Evolutionary conservation across 2,888 invertebrate species (phyloP).

Genomic region (Aphrophora alni): DNA sequence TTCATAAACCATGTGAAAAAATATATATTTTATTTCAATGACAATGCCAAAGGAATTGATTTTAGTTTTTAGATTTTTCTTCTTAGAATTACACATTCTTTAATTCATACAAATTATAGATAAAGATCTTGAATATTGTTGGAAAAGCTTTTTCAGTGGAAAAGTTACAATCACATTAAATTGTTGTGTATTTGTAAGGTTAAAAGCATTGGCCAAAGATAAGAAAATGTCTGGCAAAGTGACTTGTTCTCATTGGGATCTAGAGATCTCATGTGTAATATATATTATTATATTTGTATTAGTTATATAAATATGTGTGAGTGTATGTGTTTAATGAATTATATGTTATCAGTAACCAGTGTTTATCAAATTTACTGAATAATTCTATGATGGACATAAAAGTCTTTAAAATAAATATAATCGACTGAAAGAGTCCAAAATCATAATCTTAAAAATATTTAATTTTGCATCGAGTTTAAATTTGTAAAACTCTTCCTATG

Average conservation of each 20-base stretch:
- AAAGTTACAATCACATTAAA: not conserved
- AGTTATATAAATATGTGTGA: slow-evolving; percentile 20
- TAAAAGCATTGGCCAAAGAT: slow-evolving; percentile 21
- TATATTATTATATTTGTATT: slow-evolving; percentile 27
- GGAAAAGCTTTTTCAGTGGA: slow-evolving; percentile 4
- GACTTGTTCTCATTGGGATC: slow-evolving; percentile 23
- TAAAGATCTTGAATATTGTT: not conserved
- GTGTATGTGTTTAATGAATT: slow-evolving; percentile 25
- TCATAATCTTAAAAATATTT: slow-evolving; percentile 4
- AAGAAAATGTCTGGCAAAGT: not conserved
- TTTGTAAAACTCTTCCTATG: slow-evolving; percentile 5
- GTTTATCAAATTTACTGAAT: slow-evolving; percentile 19
- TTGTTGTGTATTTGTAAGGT: slow-evolving; percentile 13
- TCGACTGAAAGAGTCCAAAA: slow-evolving; percentile 13
- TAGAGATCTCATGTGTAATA: slow-evolving; percentile 30
- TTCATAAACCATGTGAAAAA: too few relatives aligned
- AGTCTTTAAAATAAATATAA: slow-evolving; percentile 31
- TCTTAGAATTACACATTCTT: not conserved
- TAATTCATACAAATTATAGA: too few relatives aligned
- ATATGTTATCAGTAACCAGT: slow-evolving; percentile 22
- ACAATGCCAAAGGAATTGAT: too few relatives aligned
- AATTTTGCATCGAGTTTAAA: not conserved
- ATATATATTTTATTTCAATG: too few relatives aligned
- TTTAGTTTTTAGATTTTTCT: too few relatives aligned
- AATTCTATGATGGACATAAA: slow-evolving; percentile 21